These are phyloP conservation scores for Empidonax traillii DNA, from an alignment of 2,113 vertebrate genomes.

Conservation along the genomic window DNA sequence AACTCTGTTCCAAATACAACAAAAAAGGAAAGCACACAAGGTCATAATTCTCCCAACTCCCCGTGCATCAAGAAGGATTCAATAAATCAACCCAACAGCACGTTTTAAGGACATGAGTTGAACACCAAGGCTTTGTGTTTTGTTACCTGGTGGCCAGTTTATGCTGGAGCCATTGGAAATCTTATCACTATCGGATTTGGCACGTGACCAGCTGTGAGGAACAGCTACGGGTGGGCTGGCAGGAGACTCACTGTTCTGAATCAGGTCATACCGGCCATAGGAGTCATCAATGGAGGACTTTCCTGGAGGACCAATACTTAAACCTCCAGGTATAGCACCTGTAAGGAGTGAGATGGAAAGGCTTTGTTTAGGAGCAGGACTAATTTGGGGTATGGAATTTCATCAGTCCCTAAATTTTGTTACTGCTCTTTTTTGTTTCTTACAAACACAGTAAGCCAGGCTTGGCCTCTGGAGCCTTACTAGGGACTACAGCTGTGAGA, in stretches of 20 bases:
- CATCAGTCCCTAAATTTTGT: neutral
- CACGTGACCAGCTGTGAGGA: conserved; percentile 95
- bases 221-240: conserved; percentile 89
- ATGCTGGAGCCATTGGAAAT: conserved; percentile 96
- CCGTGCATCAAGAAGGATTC: neutral
- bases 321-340: conserved; percentile 94
- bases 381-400: neutral
- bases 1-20: conserved; percentile 81
- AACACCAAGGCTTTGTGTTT: neutral
- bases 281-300: conserved; percentile 94
- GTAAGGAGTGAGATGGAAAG: neutral
- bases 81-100: fast-evolving
- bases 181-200: conserved; percentile 93
- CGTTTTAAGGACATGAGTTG: fast-evolving
- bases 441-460: neutral
- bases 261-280: conserved; percentile 93
- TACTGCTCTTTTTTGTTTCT: neutral
- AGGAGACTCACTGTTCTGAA: conserved; percentile 90
- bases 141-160: conserved; percentile 96
- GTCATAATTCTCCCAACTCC: neutral
- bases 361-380: neutral
- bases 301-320: conserved; percentile 85
- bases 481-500: neutral
- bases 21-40: neutral
- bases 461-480: neutral